phyloP scores from a whole-genome alignment of 35 echinoderm and acorn worm genomes.

The Holothuria glaberrima region DNA sequence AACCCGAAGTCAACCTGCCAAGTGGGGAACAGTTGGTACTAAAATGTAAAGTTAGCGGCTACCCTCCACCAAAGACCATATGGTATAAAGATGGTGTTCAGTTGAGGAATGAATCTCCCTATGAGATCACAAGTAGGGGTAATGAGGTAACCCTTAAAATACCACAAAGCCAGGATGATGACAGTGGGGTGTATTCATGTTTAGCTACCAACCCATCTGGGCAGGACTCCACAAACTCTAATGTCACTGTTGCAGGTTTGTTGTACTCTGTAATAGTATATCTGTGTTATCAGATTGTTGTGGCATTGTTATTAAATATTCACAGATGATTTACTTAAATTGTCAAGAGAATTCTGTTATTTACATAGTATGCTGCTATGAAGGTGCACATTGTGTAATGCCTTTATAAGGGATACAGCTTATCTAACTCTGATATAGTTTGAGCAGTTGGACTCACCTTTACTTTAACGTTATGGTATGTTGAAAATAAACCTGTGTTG shows the following conservation, averaged over 20 bases:
- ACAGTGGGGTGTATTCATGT: constrained; percentile 61
- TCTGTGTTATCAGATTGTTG: too few relatives aligned
- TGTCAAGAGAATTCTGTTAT: too few relatives aligned
- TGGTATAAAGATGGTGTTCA: constrained; percentile 19
- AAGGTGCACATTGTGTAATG: too few relatives aligned
- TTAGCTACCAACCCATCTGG: constrained; percentile 61
- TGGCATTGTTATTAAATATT: too few relatives aligned
- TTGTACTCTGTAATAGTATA: background rate
- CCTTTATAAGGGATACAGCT: too few relatives aligned
- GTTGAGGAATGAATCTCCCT: constrained; percentile 21
- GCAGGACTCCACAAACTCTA: constrained; percentile 44
- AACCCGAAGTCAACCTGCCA: constrained; percentile 14
- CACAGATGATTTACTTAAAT: too few relatives aligned
- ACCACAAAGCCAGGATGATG: constrained; percentile 6
- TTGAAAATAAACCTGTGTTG: too few relatives aligned
- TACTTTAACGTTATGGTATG: too few relatives aligned
- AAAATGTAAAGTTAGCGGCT: constrained; percentile 30
- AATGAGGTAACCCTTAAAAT: constrained; percentile 25
- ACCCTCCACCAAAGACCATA: constrained; percentile 13
- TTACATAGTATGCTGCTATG: too few relatives aligned
- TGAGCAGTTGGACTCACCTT: too few relatives aligned
- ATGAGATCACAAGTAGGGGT: constrained; percentile 14
- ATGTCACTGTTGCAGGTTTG: constrained; percentile 47
- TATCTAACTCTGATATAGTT: too few relatives aligned
- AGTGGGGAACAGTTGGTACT: constrained; percentile 18